Evolutionary conservation across 2,797 vertebrate genomes (phyloP).

Genomic region (Artibeus jamaicensis): DNA sequence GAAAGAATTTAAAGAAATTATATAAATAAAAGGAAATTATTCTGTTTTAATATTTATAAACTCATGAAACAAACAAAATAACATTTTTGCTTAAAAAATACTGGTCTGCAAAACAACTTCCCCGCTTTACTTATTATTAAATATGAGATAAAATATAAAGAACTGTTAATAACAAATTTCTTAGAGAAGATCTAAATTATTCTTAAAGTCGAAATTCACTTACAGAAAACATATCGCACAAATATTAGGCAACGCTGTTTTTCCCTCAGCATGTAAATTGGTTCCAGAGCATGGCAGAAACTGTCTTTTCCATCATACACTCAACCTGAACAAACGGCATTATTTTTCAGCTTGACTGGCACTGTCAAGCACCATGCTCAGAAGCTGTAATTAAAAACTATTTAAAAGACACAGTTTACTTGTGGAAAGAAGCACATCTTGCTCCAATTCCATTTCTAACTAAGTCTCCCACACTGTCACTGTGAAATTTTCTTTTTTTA

Average conservation of each 20-base stretch:
- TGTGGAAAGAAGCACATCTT: conserved; percentile 47
- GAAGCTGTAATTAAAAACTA: conserved; percentile 56
- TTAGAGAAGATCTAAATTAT: background rate
- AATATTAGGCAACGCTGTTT: background rate
- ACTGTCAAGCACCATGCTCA: background rate
- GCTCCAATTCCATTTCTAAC: conserved; percentile 32
- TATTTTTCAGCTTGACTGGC: conserved; percentile 16
- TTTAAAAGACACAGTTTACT: conserved; percentile 60
- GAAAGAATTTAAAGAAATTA: background rate
- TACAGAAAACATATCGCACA: background rate
- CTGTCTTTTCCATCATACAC: background rate
- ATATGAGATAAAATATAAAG: background rate
- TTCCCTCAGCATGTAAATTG: background rate
- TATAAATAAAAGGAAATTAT: background rate
- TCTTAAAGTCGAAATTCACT: conserved; percentile 21
- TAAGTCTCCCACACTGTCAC: background rate
- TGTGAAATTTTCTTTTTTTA: background rate
- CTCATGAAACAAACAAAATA: background rate
- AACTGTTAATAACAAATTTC: background rate
- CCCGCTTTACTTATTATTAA: background rate
- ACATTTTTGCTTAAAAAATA: background rate
- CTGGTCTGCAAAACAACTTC: background rate
- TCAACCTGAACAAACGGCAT: conserved; percentile 1
- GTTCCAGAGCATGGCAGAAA: background rate
- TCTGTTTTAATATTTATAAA: background rate